phyloP scores from a whole-genome alignment of 2,888 invertebrate genomes.

The Ectemnius cavifrons region DNA sequence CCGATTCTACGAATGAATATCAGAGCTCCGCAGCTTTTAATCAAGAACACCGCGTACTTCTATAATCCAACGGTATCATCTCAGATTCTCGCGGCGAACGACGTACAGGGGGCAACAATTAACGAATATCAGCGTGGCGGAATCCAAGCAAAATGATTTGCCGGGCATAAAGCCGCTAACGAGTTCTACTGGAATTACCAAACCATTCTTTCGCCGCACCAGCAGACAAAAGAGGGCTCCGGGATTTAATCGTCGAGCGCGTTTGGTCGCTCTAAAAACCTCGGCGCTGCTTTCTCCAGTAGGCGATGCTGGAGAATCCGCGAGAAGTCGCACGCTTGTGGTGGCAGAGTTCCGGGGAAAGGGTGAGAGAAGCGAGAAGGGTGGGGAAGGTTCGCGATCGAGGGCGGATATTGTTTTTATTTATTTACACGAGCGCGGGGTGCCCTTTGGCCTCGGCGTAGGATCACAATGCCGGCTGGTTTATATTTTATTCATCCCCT shows the following conservation, averaged over 20 bases:
- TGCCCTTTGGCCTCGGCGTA: conserved; percentile 66
- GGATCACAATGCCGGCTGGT: conserved; percentile 65
- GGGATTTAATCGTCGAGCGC: conserved; percentile 36
- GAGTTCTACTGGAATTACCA: conserved; percentile 5
- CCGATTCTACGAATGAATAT: not conserved
- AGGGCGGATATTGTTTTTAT: conserved; percentile 66
- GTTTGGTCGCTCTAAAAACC: conserved; percentile 12
- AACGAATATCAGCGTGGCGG: too few species aligned
- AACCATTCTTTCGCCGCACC: not conserved
- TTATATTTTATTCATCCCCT: conserved; percentile 78
- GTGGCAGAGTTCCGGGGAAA: too few species aligned
- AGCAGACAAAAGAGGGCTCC: not conserved
- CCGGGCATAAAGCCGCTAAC: conserved; percentile 1
- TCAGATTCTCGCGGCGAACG: too few species aligned
- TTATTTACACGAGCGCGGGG: conserved; percentile 70
- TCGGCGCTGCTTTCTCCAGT: too few species aligned
- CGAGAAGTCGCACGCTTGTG: conserved; percentile 10
- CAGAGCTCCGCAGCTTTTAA: too few species aligned
- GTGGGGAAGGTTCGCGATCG: conserved; percentile 16
- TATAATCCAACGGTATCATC: too few species aligned
- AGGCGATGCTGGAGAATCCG: conserved; percentile 5
- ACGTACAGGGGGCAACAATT: too few species aligned
- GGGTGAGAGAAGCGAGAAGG: too few species aligned
- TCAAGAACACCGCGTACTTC: too few species aligned
- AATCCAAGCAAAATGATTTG: not conserved